A percentile compares a stretch with the other conserved stretches of the same genome.
Evolutionary conservation across 2,888 invertebrate genomes (phyloP).

Genomic region (Melanargia galathea): DNA sequence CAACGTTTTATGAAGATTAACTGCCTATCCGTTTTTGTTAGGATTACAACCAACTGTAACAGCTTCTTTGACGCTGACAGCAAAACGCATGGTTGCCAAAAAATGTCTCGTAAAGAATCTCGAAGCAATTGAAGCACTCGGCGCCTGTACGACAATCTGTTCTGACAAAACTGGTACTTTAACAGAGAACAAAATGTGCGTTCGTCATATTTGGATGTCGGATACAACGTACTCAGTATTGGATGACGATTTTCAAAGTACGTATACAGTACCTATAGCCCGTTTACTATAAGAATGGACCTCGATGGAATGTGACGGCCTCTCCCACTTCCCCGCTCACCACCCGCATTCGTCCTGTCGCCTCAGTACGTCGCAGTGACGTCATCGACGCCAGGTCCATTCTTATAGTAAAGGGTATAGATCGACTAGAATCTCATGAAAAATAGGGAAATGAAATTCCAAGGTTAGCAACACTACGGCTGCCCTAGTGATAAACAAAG

Average conservation of each 20-base stretch:
- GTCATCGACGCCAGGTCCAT: too few species aligned
- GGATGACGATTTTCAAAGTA: constrained; percentile 76
- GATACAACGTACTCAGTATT: constrained; percentile 93
- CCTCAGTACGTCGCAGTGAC: too few species aligned
- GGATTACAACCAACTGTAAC: constrained; percentile 98
- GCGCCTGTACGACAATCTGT: constrained; percentile 99
- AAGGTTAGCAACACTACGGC: too few species aligned
- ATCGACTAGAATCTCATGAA: too few species aligned
- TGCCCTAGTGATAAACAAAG: too few species aligned
- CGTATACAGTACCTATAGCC: too few species aligned
- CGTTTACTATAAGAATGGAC: too few species aligned
- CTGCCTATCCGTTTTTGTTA: constrained; percentile 36
- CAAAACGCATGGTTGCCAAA: constrained; percentile 98
- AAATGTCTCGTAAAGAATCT: constrained; percentile 99
- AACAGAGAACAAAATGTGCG: constrained; percentile 99
- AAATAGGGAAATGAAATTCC: too few species aligned
- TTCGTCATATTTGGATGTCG: constrained; percentile 98
- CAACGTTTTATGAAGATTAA: not conserved
- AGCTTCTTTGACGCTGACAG: constrained; percentile 98
- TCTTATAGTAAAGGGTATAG: too few species aligned
- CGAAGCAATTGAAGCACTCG: constrained; percentile 98
- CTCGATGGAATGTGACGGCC: too few species aligned
- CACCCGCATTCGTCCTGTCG: too few species aligned
- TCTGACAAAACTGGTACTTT: constrained; percentile 99
- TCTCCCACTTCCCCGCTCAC: too few species aligned